phyloP scores from a whole-genome alignment of 2,888 invertebrate genomes.

The Lasioglossum pauxillum region DNA sequence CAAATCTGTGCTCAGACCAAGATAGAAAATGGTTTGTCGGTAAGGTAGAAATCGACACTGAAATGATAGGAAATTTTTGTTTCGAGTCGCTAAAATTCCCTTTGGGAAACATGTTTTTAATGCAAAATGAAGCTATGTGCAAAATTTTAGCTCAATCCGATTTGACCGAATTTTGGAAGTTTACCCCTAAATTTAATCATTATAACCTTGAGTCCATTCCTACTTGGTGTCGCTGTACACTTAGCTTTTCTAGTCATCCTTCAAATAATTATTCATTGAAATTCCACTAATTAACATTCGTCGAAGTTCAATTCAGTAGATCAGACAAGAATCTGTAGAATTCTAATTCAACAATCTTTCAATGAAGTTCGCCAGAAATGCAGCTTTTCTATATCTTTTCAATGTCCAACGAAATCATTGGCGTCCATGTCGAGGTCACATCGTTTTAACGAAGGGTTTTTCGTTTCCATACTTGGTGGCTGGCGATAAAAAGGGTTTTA shows the following conservation, averaged over 20 bases:
- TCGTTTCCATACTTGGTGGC: conserved; percentile 67
- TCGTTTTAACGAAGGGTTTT: conserved; percentile 51
- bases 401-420: background rate
- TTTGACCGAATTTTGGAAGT: too few relatives aligned
- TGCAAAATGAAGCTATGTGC: too few relatives aligned
- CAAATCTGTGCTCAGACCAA: too few relatives aligned
- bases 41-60: too few relatives aligned
- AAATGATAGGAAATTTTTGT: too few relatives aligned
- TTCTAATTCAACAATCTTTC: background rate
- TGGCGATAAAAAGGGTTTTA: conserved; percentile 51
- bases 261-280: background rate
- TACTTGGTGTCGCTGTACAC: background rate
- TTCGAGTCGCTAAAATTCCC: too few relatives aligned
- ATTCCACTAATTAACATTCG: background rate
- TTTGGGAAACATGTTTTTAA: too few relatives aligned
- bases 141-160: too few relatives aligned
- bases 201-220: background rate
- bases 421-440: conserved; percentile 22
- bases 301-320: background rate
- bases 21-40: too few relatives aligned
- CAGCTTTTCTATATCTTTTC: background rate
- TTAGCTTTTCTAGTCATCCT: background rate
- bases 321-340: background rate
- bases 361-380: background rate
- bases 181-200: background rate